phyloP scores from a whole-genome alignment of 2,888 invertebrate genomes.

The Agonopterix arenella region DNA sequence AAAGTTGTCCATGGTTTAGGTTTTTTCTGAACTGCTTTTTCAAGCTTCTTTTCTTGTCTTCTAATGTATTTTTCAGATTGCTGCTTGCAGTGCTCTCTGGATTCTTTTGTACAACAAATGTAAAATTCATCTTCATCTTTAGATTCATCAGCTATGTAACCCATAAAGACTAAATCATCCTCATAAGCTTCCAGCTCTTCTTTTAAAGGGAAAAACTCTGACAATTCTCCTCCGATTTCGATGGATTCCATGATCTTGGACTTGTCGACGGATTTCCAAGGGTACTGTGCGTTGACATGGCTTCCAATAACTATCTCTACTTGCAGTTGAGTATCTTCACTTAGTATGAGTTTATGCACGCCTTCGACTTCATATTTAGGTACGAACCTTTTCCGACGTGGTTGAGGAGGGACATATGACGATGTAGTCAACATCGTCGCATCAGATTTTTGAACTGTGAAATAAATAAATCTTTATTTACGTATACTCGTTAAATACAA shows the following conservation, averaged over 20 bases:
- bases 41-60: constrained; percentile 74
- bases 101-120: constrained; percentile 77
- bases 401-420: constrained; percentile 25
- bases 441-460: constrained; percentile 32
- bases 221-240: constrained; percentile 70
- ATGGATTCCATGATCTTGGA: constrained; percentile 79
- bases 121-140: constrained; percentile 82
- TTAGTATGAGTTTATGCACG: constrained; percentile 68
- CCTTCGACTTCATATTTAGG: constrained; percentile 76
- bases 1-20: constrained; percentile 76
- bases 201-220: constrained; percentile 56
- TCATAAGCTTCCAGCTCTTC: constrained; percentile 51
- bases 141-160: constrained; percentile 80
- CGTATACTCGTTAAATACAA: not conserved
- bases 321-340: constrained; percentile 76
- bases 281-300: constrained; percentile 83
- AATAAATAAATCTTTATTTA: not conserved
- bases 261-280: constrained; percentile 82
- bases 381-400: constrained; percentile 58
- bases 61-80: constrained; percentile 71
- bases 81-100: constrained; percentile 71
- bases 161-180: constrained; percentile 74
- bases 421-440: constrained; percentile 26
- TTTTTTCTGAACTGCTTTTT: constrained; percentile 76
- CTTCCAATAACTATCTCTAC: constrained; percentile 81